Conservation (phyloP, 2,888 invertebrate species). For the Drosophila quasianomalipes region DNA sequence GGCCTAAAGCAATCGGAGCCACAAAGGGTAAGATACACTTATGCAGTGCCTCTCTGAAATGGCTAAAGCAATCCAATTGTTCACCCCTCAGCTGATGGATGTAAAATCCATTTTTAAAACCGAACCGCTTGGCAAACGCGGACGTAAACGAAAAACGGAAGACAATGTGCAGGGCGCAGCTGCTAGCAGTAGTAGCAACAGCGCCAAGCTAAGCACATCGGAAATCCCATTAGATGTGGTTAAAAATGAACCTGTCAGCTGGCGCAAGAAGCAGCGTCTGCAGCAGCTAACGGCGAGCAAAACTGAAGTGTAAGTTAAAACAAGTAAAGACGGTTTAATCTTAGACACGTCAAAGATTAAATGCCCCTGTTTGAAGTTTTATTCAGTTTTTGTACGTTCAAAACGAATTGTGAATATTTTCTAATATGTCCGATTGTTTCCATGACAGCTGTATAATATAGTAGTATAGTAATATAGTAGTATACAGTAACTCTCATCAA, state of each 20-base stretch:
- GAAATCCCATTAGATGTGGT: conserved; percentile 30
- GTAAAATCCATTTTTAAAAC: conserved; percentile 62
- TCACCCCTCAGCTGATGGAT: conserved; percentile 45
- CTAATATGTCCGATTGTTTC: background rate
- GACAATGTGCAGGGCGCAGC: conserved; percentile 29
- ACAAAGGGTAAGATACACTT: conserved; percentile 53
- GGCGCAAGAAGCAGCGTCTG: conserved; percentile 69
- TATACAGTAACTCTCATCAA: background rate
- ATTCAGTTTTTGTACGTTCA: background rate
- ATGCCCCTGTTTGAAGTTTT: background rate
- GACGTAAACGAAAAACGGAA: conserved; percentile 75
- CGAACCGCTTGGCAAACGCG: conserved; percentile 51
- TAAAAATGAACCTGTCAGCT: conserved; percentile 52
- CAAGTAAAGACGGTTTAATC: background rate
- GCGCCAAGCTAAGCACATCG: conserved; percentile 4
- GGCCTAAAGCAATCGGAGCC: conserved; percentile 79
- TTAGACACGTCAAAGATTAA: background rate
- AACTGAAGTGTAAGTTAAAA: conserved; percentile 72
- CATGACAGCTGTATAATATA: background rate
- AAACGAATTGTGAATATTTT: background rate
- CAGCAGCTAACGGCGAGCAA: conserved; percentile 54
- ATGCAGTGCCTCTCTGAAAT: background rate
- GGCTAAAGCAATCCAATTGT: background rate
- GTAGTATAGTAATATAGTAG: too few relatives aligned
- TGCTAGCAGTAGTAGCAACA: conserved; percentile 1